Evolutionary conservation across 2,888 invertebrate species (phyloP).

Genomic region (Phorcus lineatus): DNA sequence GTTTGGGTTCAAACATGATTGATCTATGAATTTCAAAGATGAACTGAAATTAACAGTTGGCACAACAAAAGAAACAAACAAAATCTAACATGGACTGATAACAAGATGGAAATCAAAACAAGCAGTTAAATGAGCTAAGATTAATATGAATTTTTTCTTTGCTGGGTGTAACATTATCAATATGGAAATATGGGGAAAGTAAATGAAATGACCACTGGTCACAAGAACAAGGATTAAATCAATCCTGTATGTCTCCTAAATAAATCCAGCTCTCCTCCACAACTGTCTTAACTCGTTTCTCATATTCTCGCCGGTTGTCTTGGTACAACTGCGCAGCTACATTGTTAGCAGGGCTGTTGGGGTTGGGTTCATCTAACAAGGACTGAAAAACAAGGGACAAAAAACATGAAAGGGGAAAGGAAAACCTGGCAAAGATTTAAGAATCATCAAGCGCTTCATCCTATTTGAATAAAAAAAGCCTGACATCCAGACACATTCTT

Average conservation of each 20-base stretch:
- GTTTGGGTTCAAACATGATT: too few species aligned
- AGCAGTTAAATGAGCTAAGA: too few species aligned
- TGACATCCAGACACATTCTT: neutral
- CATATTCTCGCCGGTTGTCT: conserved; percentile 98
- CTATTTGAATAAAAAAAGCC: neutral
- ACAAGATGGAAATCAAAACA: too few species aligned
- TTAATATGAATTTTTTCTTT: too few species aligned
- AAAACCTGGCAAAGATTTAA: neutral
- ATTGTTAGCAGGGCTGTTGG: conserved; percentile 99
- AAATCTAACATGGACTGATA: too few species aligned
- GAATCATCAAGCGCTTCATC: conserved; percentile 10
- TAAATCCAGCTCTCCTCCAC: conserved; percentile 96
- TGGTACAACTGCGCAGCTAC: conserved; percentile 99
- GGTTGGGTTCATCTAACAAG: conserved; percentile 99
- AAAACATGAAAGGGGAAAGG: neutral
- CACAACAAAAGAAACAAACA: too few species aligned
- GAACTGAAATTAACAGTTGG: too few species aligned
- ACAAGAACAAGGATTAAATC: neutral
- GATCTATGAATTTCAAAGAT: too few species aligned
- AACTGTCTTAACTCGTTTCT: conserved; percentile 98
- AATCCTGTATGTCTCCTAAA: conserved; percentile 54
- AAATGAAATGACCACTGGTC: too few species aligned
- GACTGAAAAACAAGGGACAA: conserved; percentile 82
- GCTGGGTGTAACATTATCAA: too few species aligned
- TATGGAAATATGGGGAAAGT: too few species aligned